phyloP scores from a whole-genome alignment of 2,888 invertebrate genomes.

The Dinocampus coccinellae region DNA sequence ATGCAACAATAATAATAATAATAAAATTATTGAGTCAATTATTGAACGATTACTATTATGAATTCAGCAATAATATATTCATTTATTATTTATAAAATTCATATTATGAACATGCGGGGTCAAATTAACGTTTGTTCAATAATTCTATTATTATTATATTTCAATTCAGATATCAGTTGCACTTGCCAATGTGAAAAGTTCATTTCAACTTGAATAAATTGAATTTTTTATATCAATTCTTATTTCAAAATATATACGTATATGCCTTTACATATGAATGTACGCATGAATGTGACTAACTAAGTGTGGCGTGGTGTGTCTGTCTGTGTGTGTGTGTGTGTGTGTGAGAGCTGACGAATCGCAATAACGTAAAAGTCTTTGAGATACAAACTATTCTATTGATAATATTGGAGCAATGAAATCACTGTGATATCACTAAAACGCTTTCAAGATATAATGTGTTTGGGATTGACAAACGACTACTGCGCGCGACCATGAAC shows the following conservation, averaged over 20 bases:
- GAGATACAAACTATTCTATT: conserved; percentile 57
- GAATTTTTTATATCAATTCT: too few species aligned
- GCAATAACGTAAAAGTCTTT: background rate
- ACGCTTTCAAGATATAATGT: conserved; percentile 65
- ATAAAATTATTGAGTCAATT: conserved; percentile 25
- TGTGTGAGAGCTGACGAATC: conserved; percentile 7
- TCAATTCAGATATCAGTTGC: too few species aligned
- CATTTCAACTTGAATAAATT: too few species aligned
- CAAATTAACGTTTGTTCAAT: too few species aligned
- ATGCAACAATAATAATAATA: background rate
- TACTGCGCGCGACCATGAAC: conserved; percentile 23
- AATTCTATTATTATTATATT: too few species aligned
- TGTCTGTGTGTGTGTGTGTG: background rate
- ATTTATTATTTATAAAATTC: too few species aligned
- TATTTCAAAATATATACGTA: background rate
- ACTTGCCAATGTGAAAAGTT: too few species aligned
- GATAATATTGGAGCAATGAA: conserved; percentile 69
- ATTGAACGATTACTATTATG: background rate
- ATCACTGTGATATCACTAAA: conserved; percentile 69
- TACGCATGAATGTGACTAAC: too few species aligned
- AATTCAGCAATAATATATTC: too few species aligned
- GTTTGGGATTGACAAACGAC: conserved; percentile 55
- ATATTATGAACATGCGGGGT: too few species aligned
- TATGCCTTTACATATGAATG: background rate
- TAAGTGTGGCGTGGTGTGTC: too few species aligned